Conservation (phyloP, 1,140 invertebrate species). For the Tenebrio molitor region DNA sequence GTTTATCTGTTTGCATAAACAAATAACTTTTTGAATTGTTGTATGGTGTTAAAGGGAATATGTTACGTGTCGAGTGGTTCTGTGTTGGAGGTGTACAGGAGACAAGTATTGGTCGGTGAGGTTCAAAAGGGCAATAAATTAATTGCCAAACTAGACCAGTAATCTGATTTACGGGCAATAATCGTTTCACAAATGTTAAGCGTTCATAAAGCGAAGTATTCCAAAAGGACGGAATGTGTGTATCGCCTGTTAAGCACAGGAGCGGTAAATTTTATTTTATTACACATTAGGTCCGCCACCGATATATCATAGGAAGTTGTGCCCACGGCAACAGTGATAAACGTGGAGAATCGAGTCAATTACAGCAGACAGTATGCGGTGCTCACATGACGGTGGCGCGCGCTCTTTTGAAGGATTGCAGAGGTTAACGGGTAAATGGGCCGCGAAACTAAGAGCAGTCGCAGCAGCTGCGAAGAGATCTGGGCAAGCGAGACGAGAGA, state of each 20-base stretch:
- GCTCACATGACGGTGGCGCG: conserved; percentile 22
- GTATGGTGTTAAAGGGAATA: too few species aligned
- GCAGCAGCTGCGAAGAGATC: conserved; percentile 7
- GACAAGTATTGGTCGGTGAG: too few species aligned
- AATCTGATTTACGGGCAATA: conserved; percentile 28
- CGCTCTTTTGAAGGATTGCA: conserved; percentile 29
- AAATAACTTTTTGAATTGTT: too few species aligned
- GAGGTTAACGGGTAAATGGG: conserved; percentile 26
- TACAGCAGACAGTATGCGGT: conserved; percentile 19
- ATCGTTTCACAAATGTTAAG: conserved; percentile 23
- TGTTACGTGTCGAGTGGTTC: too few species aligned
- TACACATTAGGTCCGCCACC: conserved; percentile 21
- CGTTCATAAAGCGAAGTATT: conserved; percentile 14
- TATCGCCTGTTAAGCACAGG: conserved; percentile 26
- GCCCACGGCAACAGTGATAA: conserved; percentile 19
- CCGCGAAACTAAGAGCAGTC: conserved; percentile 36
- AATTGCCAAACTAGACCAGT: background rate
- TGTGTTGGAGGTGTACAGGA: too few species aligned
- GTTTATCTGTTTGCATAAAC: too few species aligned
- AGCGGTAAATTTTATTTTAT: conserved; percentile 32
- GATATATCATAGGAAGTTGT: conserved; percentile 33
- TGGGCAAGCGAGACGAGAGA: conserved; percentile 6
- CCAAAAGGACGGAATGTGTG: conserved; percentile 20
- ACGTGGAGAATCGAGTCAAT: conserved; percentile 34
- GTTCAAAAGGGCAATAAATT: background rate